Conservation (phyloP, 2,797 vertebrate species). For the Dendrocincla tyrannina region DNA sequence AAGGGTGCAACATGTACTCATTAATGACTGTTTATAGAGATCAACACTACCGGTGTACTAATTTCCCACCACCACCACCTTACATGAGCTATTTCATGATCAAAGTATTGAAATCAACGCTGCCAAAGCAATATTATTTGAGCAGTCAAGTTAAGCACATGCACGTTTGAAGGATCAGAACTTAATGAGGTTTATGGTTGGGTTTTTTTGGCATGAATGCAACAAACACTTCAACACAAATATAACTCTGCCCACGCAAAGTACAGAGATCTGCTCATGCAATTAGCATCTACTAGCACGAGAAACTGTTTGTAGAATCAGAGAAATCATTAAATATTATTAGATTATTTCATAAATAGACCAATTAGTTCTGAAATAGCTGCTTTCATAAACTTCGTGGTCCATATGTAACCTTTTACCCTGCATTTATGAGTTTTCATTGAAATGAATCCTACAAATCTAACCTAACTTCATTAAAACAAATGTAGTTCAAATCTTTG, state of each 20-base stretch:
- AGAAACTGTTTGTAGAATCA: background rate
- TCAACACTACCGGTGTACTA: background rate
- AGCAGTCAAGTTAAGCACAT: slow-evolving; percentile 3
- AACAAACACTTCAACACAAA: slow-evolving; percentile 15
- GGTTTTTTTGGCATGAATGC: background rate
- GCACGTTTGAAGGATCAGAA: slow-evolving; percentile 7
- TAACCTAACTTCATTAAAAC: background rate
- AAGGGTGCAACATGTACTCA: background rate
- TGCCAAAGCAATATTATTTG: background rate
- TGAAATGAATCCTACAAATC: background rate
- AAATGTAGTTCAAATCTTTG: background rate
- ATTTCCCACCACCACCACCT: background rate
- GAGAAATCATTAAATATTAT: slow-evolving; percentile 2
- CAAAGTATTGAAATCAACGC: slow-evolving; percentile 26
- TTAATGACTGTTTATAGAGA: slow-evolving; percentile 26
- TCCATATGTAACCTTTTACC: background rate
- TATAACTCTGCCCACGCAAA: slow-evolving; percentile 1
- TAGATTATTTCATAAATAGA: slow-evolving; percentile 17
- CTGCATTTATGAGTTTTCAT: background rate
- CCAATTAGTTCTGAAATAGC: background rate
- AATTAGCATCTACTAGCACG: slow-evolving; percentile 17
- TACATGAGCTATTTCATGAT: background rate
- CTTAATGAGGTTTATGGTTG: background rate
- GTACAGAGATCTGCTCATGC: background rate
- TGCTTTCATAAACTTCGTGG: background rate